These are phyloP conservation scores for Xestia xanthographa DNA, from an alignment of 2,888 invertebrate genomes.

Conservation along the genomic window DNA sequence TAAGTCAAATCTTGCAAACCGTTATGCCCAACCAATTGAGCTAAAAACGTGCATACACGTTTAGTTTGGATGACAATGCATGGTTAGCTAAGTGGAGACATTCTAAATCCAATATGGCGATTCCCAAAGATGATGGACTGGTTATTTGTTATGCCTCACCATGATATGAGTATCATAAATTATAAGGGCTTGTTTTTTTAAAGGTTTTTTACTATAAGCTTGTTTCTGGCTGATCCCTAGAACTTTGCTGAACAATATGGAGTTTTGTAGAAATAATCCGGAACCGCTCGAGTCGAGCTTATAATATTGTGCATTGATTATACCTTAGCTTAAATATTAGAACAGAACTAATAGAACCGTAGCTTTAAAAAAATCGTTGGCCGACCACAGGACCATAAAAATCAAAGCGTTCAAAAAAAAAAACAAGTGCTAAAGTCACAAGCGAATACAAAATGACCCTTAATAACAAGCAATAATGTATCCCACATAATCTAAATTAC, in stretches of 20 bases:
- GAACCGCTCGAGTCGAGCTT: too few relatives aligned
- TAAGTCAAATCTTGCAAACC: background rate
- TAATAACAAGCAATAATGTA: constrained; percentile 12
- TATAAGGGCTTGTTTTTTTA: too few relatives aligned
- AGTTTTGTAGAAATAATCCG: background rate
- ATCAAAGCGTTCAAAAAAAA: background rate
- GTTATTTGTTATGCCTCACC: background rate
- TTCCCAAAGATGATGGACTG: background rate
- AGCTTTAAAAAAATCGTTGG: background rate
- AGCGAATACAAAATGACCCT: background rate
- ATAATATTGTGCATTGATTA: too few relatives aligned
- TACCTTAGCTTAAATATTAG: background rate
- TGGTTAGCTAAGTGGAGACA: background rate
- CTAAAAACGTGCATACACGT: background rate
- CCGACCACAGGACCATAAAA: background rate
- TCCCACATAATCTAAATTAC: constrained; percentile 36
- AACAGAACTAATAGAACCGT: background rate
- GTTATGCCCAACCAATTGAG: too few relatives aligned
- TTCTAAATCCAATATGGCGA: too few relatives aligned
- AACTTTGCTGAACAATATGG: too few relatives aligned
- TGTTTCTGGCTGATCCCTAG: too few relatives aligned
- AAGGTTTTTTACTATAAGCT: too few relatives aligned
- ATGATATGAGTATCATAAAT: background rate
- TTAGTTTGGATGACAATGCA: background rate
- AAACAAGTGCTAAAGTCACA: background rate